Evolutionary conservation across 2,888 invertebrate species (phyloP), one percentile per base, ranked within the genome.

Genomic region (Eupithecia subfuscata): DNA sequence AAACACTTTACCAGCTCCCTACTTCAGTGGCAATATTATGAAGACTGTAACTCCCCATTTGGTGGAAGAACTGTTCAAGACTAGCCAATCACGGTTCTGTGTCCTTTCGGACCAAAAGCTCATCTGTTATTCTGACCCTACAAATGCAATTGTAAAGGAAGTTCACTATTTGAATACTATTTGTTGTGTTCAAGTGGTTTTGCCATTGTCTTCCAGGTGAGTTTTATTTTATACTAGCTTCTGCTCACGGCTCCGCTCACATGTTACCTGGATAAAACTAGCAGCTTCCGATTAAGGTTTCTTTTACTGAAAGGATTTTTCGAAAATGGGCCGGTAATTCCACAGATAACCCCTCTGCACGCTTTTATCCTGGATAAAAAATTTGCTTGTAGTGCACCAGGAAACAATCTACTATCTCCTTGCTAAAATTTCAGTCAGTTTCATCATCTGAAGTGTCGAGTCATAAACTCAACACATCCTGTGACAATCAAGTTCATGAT

Each of bases 11-110:
- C 90, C 94, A 5, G 92, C 89, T 4, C 85, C 95, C 9, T 95
- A 95, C 78, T 96, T 96, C 81, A 95, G 95, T 82, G 97, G 97
- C 0, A 93, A 95, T 82, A 88, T 97, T 78, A 96, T 96, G 76
- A 95, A 95, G 83, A 92, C 96, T 60, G 94, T 95, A 7, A 93
- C 94, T 11, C 76, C 76, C 3, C 96, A 96, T 12, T 96, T 96
- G 0, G 96, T 97, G 2, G 97, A 97, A 82, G 97, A 97, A 80
- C 92, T 97, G 74, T 96, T 97, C 71, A 97, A 97, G 79, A 97
- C 98, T 87, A 96, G 97, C 85, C 97, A 97, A 79, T 95, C 95
- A n/a, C 95, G 97, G 64, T 96, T 96, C 90, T 97, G 97, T 85
- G 95, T 97, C 63, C 88, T 98, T 37, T 96, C 96, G 7, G 97